Evolutionary conservation across 2,797 vertebrate genomes (phyloP).

Genomic region (Lithobates pipiens): DNA sequence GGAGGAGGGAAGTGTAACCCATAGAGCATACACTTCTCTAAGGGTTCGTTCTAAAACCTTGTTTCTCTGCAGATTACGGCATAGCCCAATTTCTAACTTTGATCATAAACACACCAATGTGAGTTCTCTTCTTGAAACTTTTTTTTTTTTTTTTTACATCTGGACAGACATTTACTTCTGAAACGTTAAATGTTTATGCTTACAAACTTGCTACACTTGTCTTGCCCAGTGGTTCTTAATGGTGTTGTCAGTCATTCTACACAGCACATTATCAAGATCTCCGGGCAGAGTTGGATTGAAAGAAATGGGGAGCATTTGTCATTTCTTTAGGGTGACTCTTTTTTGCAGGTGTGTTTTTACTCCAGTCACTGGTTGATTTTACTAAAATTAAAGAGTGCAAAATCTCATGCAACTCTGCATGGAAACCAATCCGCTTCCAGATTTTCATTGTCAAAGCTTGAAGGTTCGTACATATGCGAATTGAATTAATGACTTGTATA

Average conservation of each 20-base stretch:
- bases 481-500: no score
- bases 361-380: background rate
- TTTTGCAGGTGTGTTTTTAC: background rate
- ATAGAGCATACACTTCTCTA: background rate
- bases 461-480: no score
- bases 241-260: background rate
- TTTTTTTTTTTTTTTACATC: constrained; percentile 71
- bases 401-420: no score
- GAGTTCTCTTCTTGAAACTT: constrained; percentile 78
- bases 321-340: background rate
- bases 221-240: constrained; percentile 23
- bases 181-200: constrained; percentile 71
- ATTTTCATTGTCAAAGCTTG: no score
- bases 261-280: background rate
- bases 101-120: constrained; percentile 76
- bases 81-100: constrained; percentile 78
- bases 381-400: no score
- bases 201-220: constrained; percentile 77
- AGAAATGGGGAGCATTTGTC: background rate
- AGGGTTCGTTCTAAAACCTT: background rate
- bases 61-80: constrained; percentile 75
- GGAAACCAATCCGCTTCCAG: no score
- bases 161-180: constrained; percentile 71
- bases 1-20: background rate
- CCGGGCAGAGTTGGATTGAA: background rate